Conservation (phyloP, 92 coral and sea anemone genomes). For the Porites divaricata region DNA sequence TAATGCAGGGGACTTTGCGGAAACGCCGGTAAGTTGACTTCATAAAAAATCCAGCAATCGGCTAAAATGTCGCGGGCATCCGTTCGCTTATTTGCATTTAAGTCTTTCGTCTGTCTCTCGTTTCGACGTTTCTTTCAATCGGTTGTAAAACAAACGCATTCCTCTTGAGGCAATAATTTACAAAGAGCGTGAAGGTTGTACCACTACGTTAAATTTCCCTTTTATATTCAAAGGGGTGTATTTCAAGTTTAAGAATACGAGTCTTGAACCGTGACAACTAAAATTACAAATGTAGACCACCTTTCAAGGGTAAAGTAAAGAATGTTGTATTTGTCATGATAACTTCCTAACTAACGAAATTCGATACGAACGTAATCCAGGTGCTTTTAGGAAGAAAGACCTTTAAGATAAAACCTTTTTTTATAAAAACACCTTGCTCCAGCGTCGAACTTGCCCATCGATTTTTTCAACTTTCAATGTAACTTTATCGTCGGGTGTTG, state of each 20-base stretch:
- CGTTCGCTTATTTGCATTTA: conserved; percentile 6
- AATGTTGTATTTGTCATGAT: background rate
- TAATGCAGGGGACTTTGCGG: conserved; percentile 83
- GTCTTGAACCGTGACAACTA: background rate
- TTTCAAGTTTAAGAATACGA: background rate
- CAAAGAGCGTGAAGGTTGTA: background rate
- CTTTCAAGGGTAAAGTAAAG: conserved; percentile 4
- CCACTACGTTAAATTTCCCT: background rate
- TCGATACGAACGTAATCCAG: no score
- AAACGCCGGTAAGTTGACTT: conserved; percentile 75
- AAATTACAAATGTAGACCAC: background rate
- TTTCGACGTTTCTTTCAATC: background rate
- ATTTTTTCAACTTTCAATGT: background rate
- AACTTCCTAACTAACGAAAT: background rate
- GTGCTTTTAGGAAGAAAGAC: background rate
- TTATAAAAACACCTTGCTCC: no score
- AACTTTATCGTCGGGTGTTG: background rate
- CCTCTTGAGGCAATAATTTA: background rate
- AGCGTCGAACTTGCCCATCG: background rate
- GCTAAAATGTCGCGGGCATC: conserved; percentile 11
- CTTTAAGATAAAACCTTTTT: no score
- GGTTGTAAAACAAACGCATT: no score
- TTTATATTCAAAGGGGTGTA: background rate
- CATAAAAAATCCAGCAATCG: background rate
- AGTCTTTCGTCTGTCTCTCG: background rate